Conservation (phyloP, 1,140 invertebrate genomes). For the Eciton burchellii region DNA sequence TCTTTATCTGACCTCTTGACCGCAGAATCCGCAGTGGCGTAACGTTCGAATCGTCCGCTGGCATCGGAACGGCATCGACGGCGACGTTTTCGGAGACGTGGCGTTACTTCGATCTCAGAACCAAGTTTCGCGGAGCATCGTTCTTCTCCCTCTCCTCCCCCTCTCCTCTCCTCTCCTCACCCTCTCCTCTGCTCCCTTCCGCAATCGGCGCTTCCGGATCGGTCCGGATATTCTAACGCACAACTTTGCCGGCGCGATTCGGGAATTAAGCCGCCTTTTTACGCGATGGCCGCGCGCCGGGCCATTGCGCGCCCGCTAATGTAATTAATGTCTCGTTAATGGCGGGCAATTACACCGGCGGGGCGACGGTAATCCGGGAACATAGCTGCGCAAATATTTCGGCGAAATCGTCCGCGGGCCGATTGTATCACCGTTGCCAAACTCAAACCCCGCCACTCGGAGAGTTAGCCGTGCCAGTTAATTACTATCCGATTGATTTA, state of each 20-base stretch:
- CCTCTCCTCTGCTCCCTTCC: no score
- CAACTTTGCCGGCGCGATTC: conserved; percentile 14
- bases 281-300: conserved; percentile 40
- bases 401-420: conserved; percentile 64
- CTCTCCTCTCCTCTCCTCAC: no score
- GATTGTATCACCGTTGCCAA: conserved; percentile 66
- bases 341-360: conserved; percentile 56
- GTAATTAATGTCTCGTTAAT: conserved; percentile 72
- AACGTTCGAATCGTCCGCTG: no score
- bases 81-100: no score
- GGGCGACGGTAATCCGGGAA: conserved; percentile 61
- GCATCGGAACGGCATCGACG: no score
- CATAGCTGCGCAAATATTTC: conserved; percentile 68
- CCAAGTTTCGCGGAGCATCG: no score
- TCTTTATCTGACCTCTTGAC: neutral
- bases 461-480: conserved; percentile 77
- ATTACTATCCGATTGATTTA: conserved; percentile 83
- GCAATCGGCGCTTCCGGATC: conserved; percentile 1
- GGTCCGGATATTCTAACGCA: neutral
- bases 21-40: no score
- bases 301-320: conserved; percentile 51
- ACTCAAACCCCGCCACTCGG: conserved; percentile 63
- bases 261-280: conserved; percentile 39
- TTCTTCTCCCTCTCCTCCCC: no score
- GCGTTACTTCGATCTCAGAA: no score